These are phyloP conservation scores for Brachypodius melanocephalos DNA, from an alignment of 2,113 vertebrate genomes.

Conservation along the genomic window DNA sequence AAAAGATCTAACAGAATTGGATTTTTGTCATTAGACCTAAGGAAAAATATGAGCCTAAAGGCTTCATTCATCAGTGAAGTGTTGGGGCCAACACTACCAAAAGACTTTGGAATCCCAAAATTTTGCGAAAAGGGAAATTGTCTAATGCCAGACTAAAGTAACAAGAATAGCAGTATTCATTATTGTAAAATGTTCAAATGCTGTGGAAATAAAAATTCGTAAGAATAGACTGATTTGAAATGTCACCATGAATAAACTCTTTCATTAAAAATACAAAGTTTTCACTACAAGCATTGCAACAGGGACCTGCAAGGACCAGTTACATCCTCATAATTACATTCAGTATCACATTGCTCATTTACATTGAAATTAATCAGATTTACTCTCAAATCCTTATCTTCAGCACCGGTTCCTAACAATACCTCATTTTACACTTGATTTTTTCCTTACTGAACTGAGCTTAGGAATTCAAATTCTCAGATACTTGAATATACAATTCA, in stretches of 20 bases:
- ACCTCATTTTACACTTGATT: constrained; percentile 15
- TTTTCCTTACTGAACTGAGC: constrained; percentile 22
- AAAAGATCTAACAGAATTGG: not conserved
- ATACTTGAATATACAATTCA: constrained; percentile 20
- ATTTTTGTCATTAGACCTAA: not conserved
- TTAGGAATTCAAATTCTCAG: constrained; percentile 1
- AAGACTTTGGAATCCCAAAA: not conserved
- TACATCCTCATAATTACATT: not conserved
- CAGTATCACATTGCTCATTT: constrained; percentile 3
- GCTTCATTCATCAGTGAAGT: not conserved
- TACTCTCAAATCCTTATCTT: not conserved
- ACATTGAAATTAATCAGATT: constrained; percentile 36
- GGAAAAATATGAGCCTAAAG: not conserved
- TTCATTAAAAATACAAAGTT: not conserved
- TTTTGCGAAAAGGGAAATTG: not conserved
- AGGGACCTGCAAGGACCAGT: not conserved
- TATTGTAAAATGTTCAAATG: not conserved
- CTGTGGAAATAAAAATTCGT: not conserved
- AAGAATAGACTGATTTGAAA: not conserved
- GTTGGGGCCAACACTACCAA: not conserved
- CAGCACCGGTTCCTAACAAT: constrained; percentile 6
- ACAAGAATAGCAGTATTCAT: not conserved
- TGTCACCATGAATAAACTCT: not conserved
- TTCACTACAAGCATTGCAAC: not conserved
- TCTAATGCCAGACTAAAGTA: not conserved